These are phyloP conservation scores for Yasuhikotakia modesta DNA, from an alignment of 2,797 vertebrate species.

Conservation along the genomic window DNA sequence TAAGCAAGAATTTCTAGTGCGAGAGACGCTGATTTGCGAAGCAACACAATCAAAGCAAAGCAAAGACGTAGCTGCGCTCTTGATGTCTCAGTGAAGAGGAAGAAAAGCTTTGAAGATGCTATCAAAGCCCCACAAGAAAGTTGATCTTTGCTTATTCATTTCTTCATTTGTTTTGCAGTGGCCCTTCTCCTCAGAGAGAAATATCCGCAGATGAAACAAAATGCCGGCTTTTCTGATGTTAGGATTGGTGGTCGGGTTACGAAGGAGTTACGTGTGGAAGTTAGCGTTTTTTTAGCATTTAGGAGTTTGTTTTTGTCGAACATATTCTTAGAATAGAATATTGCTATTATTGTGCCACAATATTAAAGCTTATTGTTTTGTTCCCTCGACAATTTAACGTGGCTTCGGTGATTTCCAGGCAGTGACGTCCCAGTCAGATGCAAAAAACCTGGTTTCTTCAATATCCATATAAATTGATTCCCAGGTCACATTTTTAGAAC, in stretches of 20 bases:
- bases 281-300: background rate
- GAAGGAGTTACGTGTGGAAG: background rate
- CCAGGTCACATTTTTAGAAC: background rate
- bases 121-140: constrained; percentile 29
- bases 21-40: constrained; percentile 15
- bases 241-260: constrained; percentile 5
- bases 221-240: constrained; percentile 23
- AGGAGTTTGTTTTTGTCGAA: background rate
- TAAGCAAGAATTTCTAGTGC: constrained; percentile 1
- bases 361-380: background rate
- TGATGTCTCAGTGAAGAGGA: constrained; percentile 21
- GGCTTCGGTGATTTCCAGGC: background rate
- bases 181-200: constrained; percentile 26
- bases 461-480: background rate
- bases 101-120: constrained; percentile 39
- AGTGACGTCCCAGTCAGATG: background rate
- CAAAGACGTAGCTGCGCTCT: constrained; percentile 4
- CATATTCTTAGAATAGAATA: no score
- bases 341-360: background rate
- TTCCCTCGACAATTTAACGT: background rate
- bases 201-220: constrained; percentile 32
- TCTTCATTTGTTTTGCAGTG: constrained; percentile 29
- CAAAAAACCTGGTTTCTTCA: background rate
- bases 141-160: constrained; percentile 49
- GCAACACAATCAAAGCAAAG: constrained; percentile 5